Conservation (phyloP, 2,113 vertebrate genomes). For the Elaphurus davidianus region DNA sequence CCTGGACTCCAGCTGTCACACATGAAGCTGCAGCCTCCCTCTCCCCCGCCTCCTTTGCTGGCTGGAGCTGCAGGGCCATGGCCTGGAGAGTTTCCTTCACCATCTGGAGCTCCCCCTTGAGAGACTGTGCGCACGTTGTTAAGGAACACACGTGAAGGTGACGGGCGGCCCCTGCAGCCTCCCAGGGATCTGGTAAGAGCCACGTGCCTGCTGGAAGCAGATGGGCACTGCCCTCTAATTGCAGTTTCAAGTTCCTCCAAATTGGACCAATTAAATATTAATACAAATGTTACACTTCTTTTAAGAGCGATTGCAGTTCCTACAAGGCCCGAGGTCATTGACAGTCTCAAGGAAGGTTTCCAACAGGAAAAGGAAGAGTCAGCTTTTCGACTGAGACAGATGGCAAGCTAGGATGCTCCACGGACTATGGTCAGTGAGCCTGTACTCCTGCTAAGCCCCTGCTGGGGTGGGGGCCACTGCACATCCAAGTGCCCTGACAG, state of each 20-base stretch:
- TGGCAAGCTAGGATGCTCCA: not conserved
- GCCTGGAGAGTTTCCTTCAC: slow-evolving; percentile 86
- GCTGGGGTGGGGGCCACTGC: not conserved
- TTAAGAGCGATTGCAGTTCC: not conserved
- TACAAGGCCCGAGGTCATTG: slow-evolving; percentile 55
- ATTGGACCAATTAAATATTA: slow-evolving; percentile 91
- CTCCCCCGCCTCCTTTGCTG: slow-evolving; percentile 82
- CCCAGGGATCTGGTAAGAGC: slow-evolving; percentile 74
- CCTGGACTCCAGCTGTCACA: slow-evolving; percentile 85
- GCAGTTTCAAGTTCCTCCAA: slow-evolving; percentile 85
- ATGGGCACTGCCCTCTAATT: slow-evolving; percentile 83
- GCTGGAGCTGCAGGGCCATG: slow-evolving; percentile 86
- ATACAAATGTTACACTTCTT: slow-evolving; percentile 77
- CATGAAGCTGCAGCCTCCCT: slow-evolving; percentile 82
- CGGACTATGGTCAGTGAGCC: not conserved
- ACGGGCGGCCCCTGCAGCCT: slow-evolving; percentile 75
- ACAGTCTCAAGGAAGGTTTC: not conserved
- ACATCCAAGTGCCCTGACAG: not conserved
- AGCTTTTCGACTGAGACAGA: not conserved
- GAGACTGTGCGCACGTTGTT: slow-evolving; percentile 85
- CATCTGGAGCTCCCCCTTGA: slow-evolving; percentile 90
- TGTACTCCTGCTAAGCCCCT: not conserved
- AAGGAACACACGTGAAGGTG: slow-evolving; percentile 85
- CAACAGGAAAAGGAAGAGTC: not conserved
- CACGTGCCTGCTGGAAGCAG: slow-evolving; percentile 80